Conservation (phyloP, 2,797 vertebrate genomes). For the Syndactyla subalaris region DNA sequence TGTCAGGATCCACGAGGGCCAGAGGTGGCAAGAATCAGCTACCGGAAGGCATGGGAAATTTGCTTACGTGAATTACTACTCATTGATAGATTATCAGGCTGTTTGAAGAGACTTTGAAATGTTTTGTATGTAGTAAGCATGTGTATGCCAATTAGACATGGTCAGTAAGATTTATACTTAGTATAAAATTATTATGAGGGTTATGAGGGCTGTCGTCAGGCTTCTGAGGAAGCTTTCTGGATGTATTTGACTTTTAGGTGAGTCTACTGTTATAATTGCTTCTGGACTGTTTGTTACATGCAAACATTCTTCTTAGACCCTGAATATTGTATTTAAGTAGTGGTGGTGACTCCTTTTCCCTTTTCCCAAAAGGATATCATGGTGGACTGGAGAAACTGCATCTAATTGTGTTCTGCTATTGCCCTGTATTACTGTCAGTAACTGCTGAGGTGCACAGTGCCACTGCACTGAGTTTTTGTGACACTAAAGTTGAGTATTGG, state of each 20-base stretch:
- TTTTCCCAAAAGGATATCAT: not conserved
- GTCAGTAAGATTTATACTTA: not conserved
- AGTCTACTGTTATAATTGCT: conserved; percentile 15
- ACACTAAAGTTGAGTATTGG: not conserved
- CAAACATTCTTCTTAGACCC: not conserved
- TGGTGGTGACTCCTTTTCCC: not conserved
- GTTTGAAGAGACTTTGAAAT: not conserved
- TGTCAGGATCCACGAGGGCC: not conserved
- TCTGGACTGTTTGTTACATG: not conserved
- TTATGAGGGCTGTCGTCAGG: not conserved
- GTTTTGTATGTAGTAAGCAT: not conserved
- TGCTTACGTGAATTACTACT: not conserved
- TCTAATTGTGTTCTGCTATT: not conserved
- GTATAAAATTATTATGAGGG: not conserved
- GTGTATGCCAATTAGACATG: not conserved
- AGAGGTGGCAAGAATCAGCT: not conserved
- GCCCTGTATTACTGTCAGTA: not conserved
- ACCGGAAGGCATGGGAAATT: not conserved
- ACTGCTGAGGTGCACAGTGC: not conserved
- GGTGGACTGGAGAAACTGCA: accelerated
- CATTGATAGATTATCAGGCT: not conserved
- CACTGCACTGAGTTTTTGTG: not conserved
- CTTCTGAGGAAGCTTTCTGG: not conserved
- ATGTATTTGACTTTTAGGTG: not conserved
- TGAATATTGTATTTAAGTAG: not conserved